phyloP scores from a whole-genome alignment of 2,888 invertebrate species.

The Mythimna loreyi region DNA sequence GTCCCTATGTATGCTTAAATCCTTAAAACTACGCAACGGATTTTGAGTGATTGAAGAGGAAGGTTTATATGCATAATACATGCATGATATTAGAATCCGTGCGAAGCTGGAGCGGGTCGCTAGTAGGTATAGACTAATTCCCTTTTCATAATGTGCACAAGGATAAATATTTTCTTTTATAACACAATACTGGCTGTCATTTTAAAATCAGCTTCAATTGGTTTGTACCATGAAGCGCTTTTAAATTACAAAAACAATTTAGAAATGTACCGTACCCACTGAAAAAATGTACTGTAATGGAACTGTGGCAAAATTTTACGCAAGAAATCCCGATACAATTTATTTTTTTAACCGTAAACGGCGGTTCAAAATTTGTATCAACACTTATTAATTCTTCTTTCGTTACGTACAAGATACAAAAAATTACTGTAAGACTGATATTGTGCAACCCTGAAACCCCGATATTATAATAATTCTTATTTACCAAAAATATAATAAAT shows the following conservation, averaged over 20 bases:
- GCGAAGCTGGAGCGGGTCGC: too few relatives aligned
- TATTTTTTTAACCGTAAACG: not conserved
- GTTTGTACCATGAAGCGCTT: not conserved
- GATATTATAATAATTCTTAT: not conserved
- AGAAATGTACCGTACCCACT: not conserved
- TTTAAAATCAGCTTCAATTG: not conserved
- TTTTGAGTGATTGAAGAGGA: too few relatives aligned
- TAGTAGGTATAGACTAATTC: too few relatives aligned
- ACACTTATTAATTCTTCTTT: slow-evolving; percentile 16
- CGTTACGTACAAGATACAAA: slow-evolving; percentile 15
- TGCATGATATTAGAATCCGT: too few relatives aligned
- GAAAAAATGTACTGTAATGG: not conserved
- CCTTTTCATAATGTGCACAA: not conserved
- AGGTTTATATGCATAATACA: too few relatives aligned
- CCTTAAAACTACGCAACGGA: too few relatives aligned
- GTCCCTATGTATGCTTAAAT: too few relatives aligned
- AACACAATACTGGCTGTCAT: not conserved
- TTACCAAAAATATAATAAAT: slow-evolving; percentile 4
- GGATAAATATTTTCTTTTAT: not conserved
- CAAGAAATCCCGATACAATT: slow-evolving; percentile 6
- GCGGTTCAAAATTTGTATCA: slow-evolving; percentile 20
- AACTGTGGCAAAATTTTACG: not conserved
- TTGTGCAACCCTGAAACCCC: not conserved
- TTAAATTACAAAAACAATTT: not conserved
- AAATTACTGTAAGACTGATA: not conserved